These are phyloP conservation scores for Callimorpha dominula DNA, from an alignment of 2,888 invertebrate genomes.

Conservation along the genomic window DNA sequence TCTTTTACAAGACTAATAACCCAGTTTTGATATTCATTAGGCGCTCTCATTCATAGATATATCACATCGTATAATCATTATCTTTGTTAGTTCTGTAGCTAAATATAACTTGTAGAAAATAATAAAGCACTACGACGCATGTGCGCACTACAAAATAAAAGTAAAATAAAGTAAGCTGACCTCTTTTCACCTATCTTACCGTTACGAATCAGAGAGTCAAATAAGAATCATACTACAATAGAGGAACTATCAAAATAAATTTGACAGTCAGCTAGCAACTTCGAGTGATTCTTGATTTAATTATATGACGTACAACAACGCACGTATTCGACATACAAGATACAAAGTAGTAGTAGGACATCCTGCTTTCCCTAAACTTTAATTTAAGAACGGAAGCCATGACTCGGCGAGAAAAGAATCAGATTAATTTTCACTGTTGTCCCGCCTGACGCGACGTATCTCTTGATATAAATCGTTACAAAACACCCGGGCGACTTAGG, in stretches of 20 bases:
- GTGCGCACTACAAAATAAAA: not conserved
- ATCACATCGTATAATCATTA: constrained; percentile 12
- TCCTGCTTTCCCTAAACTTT: constrained; percentile 75
- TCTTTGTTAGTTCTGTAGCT: not conserved
- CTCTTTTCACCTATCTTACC: constrained; percentile 23
- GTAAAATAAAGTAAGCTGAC: constrained; percentile 11
- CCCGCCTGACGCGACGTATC: constrained; percentile 58
- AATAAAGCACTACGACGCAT: constrained; percentile 8
- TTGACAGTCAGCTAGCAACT: constrained; percentile 57
- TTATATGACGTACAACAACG: constrained; percentile 54
- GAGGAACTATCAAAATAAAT: constrained; percentile 54
- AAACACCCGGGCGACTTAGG: constrained; percentile 62
- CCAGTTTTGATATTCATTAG: constrained; percentile 34
- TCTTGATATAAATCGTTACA: constrained; percentile 72
- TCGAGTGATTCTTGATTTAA: constrained; percentile 66
- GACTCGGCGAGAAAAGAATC: constrained; percentile 79
- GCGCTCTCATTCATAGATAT: constrained; percentile 21
- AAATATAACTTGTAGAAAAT: not conserved
- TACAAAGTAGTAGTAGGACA: constrained; percentile 70
- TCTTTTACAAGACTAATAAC: constrained; percentile 40
- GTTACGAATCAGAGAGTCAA: constrained; percentile 29
- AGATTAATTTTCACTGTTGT: constrained; percentile 78
- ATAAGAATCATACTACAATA: constrained; percentile 33
- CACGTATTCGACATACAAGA: constrained; percentile 58
- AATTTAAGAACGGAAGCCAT: constrained; percentile 84